These are phyloP conservation scores for Mormyrus lacerda DNA, from an alignment of 2,113 vertebrate genomes.

Conservation along the genomic window DNA sequence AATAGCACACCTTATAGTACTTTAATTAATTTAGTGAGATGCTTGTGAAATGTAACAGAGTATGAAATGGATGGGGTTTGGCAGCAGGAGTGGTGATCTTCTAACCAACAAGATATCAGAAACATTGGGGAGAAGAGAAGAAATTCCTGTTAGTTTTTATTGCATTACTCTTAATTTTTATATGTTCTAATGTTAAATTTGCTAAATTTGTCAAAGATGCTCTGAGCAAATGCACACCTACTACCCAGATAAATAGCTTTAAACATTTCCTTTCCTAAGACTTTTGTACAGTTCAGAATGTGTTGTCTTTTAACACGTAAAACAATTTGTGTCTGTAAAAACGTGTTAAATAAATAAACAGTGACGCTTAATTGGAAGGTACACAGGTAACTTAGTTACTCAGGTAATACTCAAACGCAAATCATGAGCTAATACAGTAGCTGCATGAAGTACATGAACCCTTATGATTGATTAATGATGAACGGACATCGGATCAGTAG, in stretches of 20 bases:
- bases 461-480: too few relatives aligned
- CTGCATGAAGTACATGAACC: too few relatives aligned
- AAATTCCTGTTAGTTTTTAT: background rate
- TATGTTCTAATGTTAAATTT: background rate
- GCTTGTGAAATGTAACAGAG: background rate
- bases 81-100: background rate
- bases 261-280: background rate
- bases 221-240: background rate
- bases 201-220: too few relatives aligned
- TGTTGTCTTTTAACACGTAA: background rate
- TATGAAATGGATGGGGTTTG: background rate
- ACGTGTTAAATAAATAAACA: background rate
- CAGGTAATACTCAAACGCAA: background rate
- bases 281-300: background rate
- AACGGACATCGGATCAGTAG: background rate
- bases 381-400: background rate
- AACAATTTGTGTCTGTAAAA: background rate
- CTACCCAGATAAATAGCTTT: background rate
- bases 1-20: background rate
- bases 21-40: background rate
- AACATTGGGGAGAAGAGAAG: background rate
- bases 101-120: background rate
- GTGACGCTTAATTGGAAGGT: background rate
- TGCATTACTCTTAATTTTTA: background rate
- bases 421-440: too few relatives aligned